These are phyloP conservation scores for Amblyteles armatorius DNA, from an alignment of 2,888 invertebrate species.

Conservation along the genomic window DNA sequence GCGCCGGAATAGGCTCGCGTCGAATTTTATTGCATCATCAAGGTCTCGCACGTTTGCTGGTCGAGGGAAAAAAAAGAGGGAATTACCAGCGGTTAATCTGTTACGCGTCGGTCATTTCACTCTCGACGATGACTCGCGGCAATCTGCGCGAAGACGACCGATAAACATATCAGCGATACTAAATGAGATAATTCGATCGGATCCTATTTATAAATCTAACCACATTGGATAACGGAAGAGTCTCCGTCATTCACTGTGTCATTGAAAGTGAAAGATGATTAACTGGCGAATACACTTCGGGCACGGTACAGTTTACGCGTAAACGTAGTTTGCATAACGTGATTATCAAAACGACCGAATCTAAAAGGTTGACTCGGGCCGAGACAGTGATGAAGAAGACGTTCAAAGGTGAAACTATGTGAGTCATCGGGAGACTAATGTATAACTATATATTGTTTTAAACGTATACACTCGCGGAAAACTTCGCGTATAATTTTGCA, in stretches of 20 bases:
- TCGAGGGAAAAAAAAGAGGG: neutral
- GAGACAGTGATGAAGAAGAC: conserved; percentile 33
- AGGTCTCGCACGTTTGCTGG: conserved; percentile 39
- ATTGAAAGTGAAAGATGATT: conserved; percentile 18
- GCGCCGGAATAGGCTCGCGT: conserved; percentile 53
- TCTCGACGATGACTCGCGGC: conserved; percentile 31
- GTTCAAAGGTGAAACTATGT: conserved; percentile 29
- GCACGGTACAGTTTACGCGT: neutral
- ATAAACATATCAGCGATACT: neutral
- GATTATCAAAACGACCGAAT: conserved; percentile 42
- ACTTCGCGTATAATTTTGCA: too few species aligned
- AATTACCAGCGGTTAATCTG: neutral
- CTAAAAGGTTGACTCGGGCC: conserved; percentile 27
- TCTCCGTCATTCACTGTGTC: neutral
- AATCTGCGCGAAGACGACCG: conserved; percentile 12
- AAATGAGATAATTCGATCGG: conserved; percentile 29
- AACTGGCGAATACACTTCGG: neutral
- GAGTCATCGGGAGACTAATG: conserved; percentile 31
- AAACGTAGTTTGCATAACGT: neutral
- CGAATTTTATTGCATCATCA: conserved; percentile 54
- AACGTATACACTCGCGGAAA: neutral
- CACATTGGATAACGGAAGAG: neutral
- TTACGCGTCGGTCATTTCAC: conserved; percentile 16
- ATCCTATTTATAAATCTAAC: conserved; percentile 1
- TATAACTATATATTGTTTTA: neutral